Evolutionary conservation across 2,797 vertebrate species (phyloP).

Genomic region (Ispidina lecontei): DNA sequence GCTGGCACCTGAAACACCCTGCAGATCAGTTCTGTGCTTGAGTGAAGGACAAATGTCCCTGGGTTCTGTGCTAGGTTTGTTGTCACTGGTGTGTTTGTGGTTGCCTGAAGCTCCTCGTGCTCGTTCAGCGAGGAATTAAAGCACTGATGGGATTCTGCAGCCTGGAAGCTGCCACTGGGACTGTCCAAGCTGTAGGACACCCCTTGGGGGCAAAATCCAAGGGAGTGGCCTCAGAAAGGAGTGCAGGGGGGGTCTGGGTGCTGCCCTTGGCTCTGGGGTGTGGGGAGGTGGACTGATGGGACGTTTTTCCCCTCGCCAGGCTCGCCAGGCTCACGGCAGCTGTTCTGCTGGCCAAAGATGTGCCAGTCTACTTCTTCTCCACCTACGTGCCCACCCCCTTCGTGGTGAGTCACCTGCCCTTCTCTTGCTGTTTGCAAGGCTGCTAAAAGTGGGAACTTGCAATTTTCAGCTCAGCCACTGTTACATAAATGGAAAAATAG

Average conservation of each 20-base stretch:
- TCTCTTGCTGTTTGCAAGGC: rapidly evolving
- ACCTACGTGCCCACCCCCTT: constrained; percentile 93
- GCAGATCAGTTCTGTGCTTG: too few relatives aligned
- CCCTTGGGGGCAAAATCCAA: too few relatives aligned
- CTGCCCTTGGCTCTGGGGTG: rapidly evolving
- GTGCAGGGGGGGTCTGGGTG: not conserved
- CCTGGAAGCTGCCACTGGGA: too few relatives aligned
- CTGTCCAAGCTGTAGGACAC: too few relatives aligned
- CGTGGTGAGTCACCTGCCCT: constrained; percentile 85
- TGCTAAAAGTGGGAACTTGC: not conserved
- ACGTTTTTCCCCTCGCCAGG: constrained; percentile 66
- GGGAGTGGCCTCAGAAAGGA: too few relatives aligned
- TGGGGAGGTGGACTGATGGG: not conserved
- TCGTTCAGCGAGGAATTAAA: too few relatives aligned
- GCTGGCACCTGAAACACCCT: not conserved
- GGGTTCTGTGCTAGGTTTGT: too few relatives aligned
- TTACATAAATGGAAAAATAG: not conserved
- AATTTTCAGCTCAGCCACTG: not conserved
- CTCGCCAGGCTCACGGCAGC: constrained; percentile 90
- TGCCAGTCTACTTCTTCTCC: constrained; percentile 93
- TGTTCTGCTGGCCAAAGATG: constrained; percentile 87
- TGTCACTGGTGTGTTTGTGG: too few relatives aligned
- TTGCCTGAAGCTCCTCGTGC: too few relatives aligned
- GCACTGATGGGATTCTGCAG: too few relatives aligned
- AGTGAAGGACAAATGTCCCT: too few relatives aligned